Evolutionary conservation across 1,140 invertebrate species (phyloP).

Genomic region (Lepidostoma basale): DNA sequence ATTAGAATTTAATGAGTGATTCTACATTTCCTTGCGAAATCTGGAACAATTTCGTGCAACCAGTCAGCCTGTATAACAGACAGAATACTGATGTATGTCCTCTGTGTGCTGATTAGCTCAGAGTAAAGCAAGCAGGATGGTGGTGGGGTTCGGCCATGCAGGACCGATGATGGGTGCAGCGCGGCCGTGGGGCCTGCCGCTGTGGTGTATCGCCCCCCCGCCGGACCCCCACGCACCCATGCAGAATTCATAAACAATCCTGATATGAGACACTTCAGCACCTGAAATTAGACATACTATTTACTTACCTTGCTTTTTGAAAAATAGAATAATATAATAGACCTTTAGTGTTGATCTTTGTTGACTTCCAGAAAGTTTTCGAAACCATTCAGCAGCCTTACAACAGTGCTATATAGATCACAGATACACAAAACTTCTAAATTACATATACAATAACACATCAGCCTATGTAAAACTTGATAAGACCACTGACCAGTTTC

Average conservation of each 20-base stretch:
- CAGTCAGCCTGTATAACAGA: constrained; percentile 77
- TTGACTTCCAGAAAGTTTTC: no score
- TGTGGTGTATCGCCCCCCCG: constrained; percentile 52
- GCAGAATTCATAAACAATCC: constrained; percentile 91
- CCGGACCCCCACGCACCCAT: constrained; percentile 67
- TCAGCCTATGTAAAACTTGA: no score
- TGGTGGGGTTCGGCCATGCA: constrained; percentile 69
- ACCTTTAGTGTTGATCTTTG: no score
- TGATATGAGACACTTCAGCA: constrained; percentile 79
- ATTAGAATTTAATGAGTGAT: constrained; percentile 33
- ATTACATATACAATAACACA: no score
- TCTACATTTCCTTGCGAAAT: constrained; percentile 50
- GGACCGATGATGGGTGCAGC: constrained; percentile 84
- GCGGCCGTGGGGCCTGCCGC: constrained; percentile 50
- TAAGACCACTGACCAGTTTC: no score
- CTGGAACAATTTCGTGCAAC: constrained; percentile 67
- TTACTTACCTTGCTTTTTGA: no score
- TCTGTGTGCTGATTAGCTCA: constrained; percentile 86
- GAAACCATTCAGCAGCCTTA: no score
- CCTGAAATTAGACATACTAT: constrained; percentile 45
- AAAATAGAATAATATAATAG: no score
- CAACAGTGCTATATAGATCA: no score
- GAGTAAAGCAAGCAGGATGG: constrained; percentile 85
- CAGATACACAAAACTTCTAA: no score
- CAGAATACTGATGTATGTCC: constrained; percentile 79